Percentiles rank a stretch among this genome's conserved stretches.
phyloP scores from a whole-genome alignment of 2,888 invertebrate genomes.

The Notocelia uddmanniana region DNA sequence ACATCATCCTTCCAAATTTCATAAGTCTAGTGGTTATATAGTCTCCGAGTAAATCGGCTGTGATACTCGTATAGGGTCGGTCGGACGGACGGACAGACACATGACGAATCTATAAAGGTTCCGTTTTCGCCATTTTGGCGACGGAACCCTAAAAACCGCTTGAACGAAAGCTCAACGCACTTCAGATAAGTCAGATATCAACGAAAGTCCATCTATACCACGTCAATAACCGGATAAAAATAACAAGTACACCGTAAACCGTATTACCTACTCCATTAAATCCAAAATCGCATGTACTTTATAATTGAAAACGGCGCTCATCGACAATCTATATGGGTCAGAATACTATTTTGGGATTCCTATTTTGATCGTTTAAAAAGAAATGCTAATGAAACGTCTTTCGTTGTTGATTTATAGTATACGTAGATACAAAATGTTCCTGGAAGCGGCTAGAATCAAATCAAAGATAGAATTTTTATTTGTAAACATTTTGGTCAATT shows the following conservation, averaged over 20 bases:
- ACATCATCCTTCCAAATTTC: no score
- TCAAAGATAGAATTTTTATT: background rate
- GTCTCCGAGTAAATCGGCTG: no score
- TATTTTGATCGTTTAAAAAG: constrained; percentile 59
- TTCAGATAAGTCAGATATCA: constrained; percentile 47
- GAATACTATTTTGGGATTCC: constrained; percentile 66
- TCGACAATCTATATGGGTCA: constrained; percentile 73
- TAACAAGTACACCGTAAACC: constrained; percentile 48
- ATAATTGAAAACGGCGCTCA: constrained; percentile 56
- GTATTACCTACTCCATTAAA: constrained; percentile 45
- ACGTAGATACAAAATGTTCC: no score
- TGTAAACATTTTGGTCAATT: background rate
- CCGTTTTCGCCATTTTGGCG: no score
- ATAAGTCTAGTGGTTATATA: no score
- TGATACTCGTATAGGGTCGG: no score
- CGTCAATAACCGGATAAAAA: constrained; percentile 50
- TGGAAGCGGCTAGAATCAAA: background rate
- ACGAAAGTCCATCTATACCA: constrained; percentile 55
- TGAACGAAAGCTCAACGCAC: constrained; percentile 19
- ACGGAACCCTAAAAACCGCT: background rate
- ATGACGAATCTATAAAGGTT: no score
- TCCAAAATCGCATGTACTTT: constrained; percentile 32
- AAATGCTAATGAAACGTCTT: constrained; percentile 1
- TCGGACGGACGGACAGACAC: no score
- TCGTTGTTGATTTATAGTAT: background rate